A percentile compares a stretch with the other conserved stretches of the same genome.
These are phyloP conservation scores for Linyphia triangularis DNA, from an alignment of 2,888 invertebrate genomes.

Conservation along the genomic window DNA sequence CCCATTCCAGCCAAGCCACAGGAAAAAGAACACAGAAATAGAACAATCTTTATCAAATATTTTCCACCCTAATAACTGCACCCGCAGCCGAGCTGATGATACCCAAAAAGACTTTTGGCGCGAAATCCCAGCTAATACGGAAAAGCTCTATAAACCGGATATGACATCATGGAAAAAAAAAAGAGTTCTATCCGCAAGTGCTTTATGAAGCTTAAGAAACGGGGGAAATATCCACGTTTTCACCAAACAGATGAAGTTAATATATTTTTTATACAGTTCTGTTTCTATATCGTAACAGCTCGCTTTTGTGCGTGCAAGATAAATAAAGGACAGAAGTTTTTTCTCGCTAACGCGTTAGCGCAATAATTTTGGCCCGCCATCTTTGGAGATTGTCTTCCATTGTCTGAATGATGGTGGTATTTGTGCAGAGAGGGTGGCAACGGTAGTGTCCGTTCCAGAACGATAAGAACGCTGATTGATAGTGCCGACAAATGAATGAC, in stretches of 20 bases:
- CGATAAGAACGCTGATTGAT: slow-evolving; percentile 47
- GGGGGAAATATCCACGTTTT: background rate
- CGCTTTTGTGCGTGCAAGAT: slow-evolving; percentile 52
- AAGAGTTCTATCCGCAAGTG: slow-evolving; percentile 38
- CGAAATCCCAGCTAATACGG: slow-evolving; percentile 48
- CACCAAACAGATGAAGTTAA: slow-evolving; percentile 52
- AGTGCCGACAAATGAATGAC: slow-evolving; percentile 31
- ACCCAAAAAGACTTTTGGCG: background rate
- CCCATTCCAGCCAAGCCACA: background rate
- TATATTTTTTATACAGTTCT: slow-evolving; percentile 66
- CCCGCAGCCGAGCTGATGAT: slow-evolving; percentile 11
- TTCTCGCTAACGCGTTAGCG: slow-evolving; percentile 40
- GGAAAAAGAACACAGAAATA: background rate
- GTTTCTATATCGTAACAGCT: background rate
- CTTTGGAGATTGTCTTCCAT: slow-evolving; percentile 50
- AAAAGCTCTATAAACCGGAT: slow-evolving; percentile 53
- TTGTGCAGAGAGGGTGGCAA: slow-evolving; percentile 2
- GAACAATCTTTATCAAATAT: slow-evolving; percentile 53
- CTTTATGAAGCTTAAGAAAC: slow-evolving; percentile 52
- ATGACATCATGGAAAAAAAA: slow-evolving; percentile 38
- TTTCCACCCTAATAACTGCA: slow-evolving; percentile 50
- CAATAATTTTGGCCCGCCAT: slow-evolving; percentile 43
- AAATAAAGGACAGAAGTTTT: slow-evolving; percentile 26
- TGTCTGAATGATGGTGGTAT: slow-evolving; percentile 53
- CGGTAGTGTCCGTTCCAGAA: slow-evolving; percentile 10